Base-by-base conservation (phyloP, 2,113 vertebrate species). In the Oryctolagus cuniculus region DNA sequence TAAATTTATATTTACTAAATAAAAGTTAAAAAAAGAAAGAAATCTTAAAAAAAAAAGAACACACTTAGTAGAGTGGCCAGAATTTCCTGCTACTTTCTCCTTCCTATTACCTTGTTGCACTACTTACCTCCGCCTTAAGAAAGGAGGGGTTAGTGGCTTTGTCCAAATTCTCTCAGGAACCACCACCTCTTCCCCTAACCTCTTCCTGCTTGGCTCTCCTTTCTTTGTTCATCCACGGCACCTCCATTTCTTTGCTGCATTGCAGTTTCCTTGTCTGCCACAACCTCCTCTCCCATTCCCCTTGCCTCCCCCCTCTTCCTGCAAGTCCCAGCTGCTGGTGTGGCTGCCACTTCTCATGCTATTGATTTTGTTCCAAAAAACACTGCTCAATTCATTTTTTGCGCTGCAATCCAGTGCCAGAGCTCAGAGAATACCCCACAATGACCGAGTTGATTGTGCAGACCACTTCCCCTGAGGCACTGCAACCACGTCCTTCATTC, bases 351-450 rank as follows among this genome's bases (percentile, higher is more conserved):
- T 63, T 93, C 82, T 79, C 92, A 88, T 95, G 93, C 86, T 95
- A 96, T 96, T 95, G 96, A 97, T 96, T 97, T 96, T 92, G 51
- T 67, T 92, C 74, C 92, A 86, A 90, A 79, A 90, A 95, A 90
- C 82, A 96, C 95, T 82, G 92, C 85, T 96, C 96, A 94, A 94
- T 96, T 96, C 90, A 95, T 96, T 95, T 96, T 96, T 86, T 96
- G 58, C n/a, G 63, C 74, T 66, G 86, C 34, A 89, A 88, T 79
- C 82, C 92, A 38, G 77, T 0, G 44, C 61, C 74, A 72, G 91
- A 75, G 75, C 86, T 95, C 91, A 84, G 94, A 36, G 61, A 82
- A 81, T 92, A 92, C 73, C 91, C 82, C 34, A 17, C 2, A 3
- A 82, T 74, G 88, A 93, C 81, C 0, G 22, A 95, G 85, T 36